These are phyloP conservation scores for Dasypolia templi DNA, from an alignment of 2,888 invertebrate genomes.

Conservation along the genomic window DNA sequence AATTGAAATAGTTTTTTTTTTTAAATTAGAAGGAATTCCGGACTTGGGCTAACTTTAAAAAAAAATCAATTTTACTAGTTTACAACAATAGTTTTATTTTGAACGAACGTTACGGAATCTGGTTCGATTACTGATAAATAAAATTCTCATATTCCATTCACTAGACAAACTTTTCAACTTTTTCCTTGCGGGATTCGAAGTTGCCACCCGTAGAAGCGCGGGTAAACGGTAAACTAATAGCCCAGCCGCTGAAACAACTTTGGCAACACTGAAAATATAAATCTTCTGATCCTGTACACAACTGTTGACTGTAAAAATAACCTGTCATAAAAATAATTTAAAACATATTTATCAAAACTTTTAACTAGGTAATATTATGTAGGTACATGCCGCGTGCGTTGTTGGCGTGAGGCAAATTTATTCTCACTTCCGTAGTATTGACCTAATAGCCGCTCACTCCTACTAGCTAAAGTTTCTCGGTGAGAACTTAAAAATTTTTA, in stretches of 20 bases:
- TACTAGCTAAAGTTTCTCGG: conserved; percentile 54
- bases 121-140: not conserved
- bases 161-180: not conserved
- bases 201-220: not conserved
- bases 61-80: not conserved
- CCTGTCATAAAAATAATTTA: not conserved
- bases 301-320: not conserved
- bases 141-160: not conserved
- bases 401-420: conserved; percentile 64
- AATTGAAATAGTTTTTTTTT: not conserved
- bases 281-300: not conserved
- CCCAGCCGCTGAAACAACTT: not conserved
- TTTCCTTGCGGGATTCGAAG: not conserved
- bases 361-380: too few species aligned
- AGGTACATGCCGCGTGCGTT: conserved; percentile 40
- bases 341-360: not conserved
- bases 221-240: not conserved
- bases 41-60: not conserved
- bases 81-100: not conserved
- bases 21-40: not conserved
- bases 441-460: conserved; percentile 58
- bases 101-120: too few species aligned
- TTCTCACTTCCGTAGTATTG: conserved; percentile 63
- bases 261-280: not conserved
- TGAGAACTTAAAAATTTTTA: conserved; percentile 45